A percentile compares a stretch with the other conserved stretches of the same genome.
Conservation (phyloP, 1,140 invertebrate species). For the Chymomyza costata region DNA sequence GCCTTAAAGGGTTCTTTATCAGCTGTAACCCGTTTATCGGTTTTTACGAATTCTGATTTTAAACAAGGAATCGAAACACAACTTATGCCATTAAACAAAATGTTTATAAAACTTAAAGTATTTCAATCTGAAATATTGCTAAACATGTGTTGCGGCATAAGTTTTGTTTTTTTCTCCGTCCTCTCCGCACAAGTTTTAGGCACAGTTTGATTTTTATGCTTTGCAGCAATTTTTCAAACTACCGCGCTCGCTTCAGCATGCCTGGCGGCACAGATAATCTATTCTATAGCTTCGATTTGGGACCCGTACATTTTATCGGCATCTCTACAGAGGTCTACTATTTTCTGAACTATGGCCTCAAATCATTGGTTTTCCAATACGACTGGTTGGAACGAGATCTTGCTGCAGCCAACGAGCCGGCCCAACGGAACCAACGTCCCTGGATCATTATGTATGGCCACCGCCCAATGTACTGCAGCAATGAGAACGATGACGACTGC, state of each 20-base stretch:
- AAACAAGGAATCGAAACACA: too few relatives aligned
- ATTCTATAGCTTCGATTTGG: slow-evolving; percentile 94
- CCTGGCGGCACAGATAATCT: slow-evolving; percentile 86
- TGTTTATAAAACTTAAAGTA: background rate
- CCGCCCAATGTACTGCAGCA: slow-evolving; percentile 98
- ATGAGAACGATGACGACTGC: slow-evolving; percentile 91
- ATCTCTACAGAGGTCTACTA: slow-evolving; percentile 98
- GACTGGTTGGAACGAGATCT: slow-evolving; percentile 92
- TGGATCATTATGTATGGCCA: slow-evolving; percentile 98
- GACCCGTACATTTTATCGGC: slow-evolving; percentile 93
- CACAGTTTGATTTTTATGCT: slow-evolving; percentile 49
- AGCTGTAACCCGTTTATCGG: too few relatives aligned
- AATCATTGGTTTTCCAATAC: slow-evolving; percentile 90
- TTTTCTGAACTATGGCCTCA: slow-evolving; percentile 91
- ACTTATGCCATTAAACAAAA: too few relatives aligned
- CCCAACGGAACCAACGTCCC: slow-evolving; percentile 82
- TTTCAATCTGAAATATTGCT: background rate
- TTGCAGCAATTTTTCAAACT: slow-evolving; percentile 91
- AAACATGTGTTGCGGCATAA: background rate
- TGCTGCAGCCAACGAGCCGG: slow-evolving; percentile 79
- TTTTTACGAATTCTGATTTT: too few relatives aligned
- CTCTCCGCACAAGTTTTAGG: background rate
- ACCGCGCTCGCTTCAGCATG: slow-evolving; percentile 92
- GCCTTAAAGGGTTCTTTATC: too few relatives aligned
- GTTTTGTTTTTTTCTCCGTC: background rate